Evolutionary conservation across 2,113 vertebrate genomes (phyloP).

Genomic region (Columba janthina): DNA sequence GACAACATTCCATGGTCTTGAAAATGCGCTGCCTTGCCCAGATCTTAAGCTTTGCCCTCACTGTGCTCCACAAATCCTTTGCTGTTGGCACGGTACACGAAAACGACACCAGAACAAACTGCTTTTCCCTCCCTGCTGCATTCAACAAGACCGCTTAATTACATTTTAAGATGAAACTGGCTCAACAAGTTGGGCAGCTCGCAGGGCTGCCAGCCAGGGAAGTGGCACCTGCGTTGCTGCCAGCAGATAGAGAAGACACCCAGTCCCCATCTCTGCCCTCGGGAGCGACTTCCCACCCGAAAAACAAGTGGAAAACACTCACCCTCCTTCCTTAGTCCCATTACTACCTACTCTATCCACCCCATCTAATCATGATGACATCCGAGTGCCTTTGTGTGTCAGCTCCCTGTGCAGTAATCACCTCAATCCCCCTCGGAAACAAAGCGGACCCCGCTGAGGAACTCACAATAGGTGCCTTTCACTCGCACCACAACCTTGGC

Average conservation of each 20-base stretch:
- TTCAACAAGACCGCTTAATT: background rate
- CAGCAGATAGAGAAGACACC: background rate
- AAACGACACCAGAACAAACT: background rate
- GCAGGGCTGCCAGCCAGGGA: background rate
- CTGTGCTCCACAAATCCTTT: background rate
- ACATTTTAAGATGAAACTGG: constrained; percentile 20
- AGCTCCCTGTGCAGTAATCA: constrained; percentile 51
- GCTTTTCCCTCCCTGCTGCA: background rate
- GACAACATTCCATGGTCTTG: background rate
- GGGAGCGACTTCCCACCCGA: background rate
- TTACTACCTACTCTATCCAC: constrained; percentile 39
- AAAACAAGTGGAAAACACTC: background rate
- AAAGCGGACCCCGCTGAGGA: constrained; percentile 52
- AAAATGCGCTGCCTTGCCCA: background rate
- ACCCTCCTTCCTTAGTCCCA: background rate
- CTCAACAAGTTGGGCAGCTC: constrained; percentile 32
- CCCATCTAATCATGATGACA: constrained; percentile 48
- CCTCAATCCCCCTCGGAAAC: constrained; percentile 38
- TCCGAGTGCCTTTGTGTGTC: constrained; percentile 52
- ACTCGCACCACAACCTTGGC: constrained; percentile 39
- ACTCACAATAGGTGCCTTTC: constrained; percentile 65
- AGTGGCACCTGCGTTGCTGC: background rate
- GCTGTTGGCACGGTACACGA: background rate
- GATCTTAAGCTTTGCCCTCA: background rate
- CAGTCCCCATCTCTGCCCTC: background rate